phyloP scores from a whole-genome alignment of 2,113 vertebrate genomes.

The Patagioenas fasciata region DNA sequence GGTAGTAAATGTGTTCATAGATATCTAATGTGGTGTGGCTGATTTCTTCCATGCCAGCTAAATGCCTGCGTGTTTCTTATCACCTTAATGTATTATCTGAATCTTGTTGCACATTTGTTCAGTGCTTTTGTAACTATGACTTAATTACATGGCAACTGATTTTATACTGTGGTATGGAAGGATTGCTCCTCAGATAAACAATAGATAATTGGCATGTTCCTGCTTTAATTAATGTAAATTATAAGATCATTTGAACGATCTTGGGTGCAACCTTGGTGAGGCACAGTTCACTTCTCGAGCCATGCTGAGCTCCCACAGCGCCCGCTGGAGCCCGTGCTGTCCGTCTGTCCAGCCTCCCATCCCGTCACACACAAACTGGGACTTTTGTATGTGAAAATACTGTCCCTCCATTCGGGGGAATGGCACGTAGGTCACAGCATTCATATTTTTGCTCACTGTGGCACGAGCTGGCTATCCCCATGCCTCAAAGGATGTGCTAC shows the following conservation, averaged over 20 bases:
- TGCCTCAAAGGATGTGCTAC: not conserved
- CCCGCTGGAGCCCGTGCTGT: not conserved
- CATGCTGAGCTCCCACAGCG: not conserved
- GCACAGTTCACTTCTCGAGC: not conserved
- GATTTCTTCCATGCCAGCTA: slow-evolving; percentile 33
- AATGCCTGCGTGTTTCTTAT: not conserved
- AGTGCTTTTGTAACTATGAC: not conserved
- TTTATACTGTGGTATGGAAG: not conserved
- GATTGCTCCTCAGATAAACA: slow-evolving; percentile 15
- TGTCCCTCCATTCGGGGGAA: not conserved
- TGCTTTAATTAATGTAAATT: slow-evolving; percentile 27
- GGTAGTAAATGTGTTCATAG: slow-evolving; percentile 10
- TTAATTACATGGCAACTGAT: slow-evolving; percentile 35
- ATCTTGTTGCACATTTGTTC: slow-evolving; percentile 37
- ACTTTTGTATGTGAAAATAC: not conserved
- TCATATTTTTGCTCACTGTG: not conserved
- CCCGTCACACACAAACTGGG: not conserved
- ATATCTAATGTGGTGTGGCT: slow-evolving; percentile 45
- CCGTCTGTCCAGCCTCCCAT: not conserved
- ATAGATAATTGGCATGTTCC: slow-evolving; percentile 11
- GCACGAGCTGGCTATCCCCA: not conserved
- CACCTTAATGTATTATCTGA: not conserved
- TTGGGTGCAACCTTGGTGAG: not conserved
- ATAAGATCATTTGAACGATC: not conserved
- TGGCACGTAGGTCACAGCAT: not conserved